These are phyloP conservation scores for Coregonus suidteri DNA, from an alignment of 2,797 vertebrate species.

Conservation along the genomic window DNA sequence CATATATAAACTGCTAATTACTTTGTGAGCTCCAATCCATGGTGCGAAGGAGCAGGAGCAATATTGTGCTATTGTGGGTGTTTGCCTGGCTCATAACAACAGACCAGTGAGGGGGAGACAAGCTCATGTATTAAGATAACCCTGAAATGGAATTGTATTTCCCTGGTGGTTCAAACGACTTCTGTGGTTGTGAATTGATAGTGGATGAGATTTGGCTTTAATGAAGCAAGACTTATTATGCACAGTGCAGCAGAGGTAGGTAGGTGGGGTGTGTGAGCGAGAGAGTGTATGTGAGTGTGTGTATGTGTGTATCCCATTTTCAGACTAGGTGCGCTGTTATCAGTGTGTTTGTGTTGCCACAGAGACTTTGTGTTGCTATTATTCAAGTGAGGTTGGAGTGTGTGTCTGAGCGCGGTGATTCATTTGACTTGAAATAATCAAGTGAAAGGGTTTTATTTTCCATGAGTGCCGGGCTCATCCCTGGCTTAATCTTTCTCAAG, in stretches of 20 bases:
- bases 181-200: conserved; percentile 79
- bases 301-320: conserved; percentile 9
- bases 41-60: conserved; percentile 58
- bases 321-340: conserved; percentile 49
- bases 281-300: neutral
- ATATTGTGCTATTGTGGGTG: conserved; percentile 73
- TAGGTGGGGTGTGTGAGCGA: conserved; percentile 29
- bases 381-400: conserved; percentile 38
- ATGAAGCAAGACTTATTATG: conserved; percentile 80
- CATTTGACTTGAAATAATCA: conserved; percentile 69
- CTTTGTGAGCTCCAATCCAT: conserved; percentile 69
- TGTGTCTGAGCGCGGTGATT: conserved; percentile 51
- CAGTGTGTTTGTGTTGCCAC: conserved; percentile 11
- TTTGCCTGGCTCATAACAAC: conserved; percentile 74
- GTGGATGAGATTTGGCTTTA: conserved; percentile 80
- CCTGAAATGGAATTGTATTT: conserved; percentile 78
- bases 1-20: conserved; percentile 70
- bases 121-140: conserved; percentile 81
- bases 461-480: conserved; percentile 33
- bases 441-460: conserved; percentile 67
- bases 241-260: conserved; percentile 61
- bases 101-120: conserved; percentile 71
- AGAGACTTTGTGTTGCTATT: conserved; percentile 33
- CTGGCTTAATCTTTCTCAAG: conserved; percentile 62
- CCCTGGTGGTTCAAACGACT: conserved; percentile 76